These are phyloP conservation scores for Keiferia lycopersicella DNA, from an alignment of 2,888 invertebrate species.

Conservation along the genomic window DNA sequence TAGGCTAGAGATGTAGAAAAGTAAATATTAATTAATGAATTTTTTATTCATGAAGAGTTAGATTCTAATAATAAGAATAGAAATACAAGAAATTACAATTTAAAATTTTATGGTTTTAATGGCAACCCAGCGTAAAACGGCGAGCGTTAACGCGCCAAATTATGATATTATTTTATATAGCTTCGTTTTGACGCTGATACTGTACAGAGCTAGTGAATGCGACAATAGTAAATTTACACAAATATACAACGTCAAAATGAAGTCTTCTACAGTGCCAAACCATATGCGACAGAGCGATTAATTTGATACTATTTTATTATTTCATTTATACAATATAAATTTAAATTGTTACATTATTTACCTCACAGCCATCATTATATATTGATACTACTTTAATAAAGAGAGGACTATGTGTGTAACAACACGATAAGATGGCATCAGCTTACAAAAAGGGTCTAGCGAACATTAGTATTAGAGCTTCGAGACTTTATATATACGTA, in stretches of 20 bases:
- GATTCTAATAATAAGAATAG: background rate
- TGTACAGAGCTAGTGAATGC: background rate
- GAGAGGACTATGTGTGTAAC: constrained; percentile 76
- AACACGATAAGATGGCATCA: constrained; percentile 75
- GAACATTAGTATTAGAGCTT: constrained; percentile 66
- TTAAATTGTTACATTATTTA: constrained; percentile 79
- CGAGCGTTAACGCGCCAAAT: constrained; percentile 49
- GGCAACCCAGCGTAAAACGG: constrained; percentile 62
- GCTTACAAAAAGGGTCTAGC: constrained; percentile 78
- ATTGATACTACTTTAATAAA: constrained; percentile 80
- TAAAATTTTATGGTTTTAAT: constrained; percentile 33
- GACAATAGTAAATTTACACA: background rate
- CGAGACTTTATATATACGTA: constrained; percentile 52
- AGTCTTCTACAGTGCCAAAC: constrained; percentile 41
- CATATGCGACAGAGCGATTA: constrained; percentile 61
- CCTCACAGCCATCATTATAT: constrained; percentile 82
- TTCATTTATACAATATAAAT: constrained; percentile 78
- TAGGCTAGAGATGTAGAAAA: background rate
- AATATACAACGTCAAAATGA: constrained; percentile 6
- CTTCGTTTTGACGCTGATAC: constrained; percentile 52
- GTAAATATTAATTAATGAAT: background rate
- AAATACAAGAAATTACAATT: background rate
- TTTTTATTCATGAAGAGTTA: background rate
- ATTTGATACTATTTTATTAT: constrained; percentile 63
- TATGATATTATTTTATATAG: constrained; percentile 39